Percentiles rank a stretch among this genome's conserved stretches.
Evolutionary conservation across 2,113 vertebrate species (phyloP).

Genomic region (Protomyctophum bolini): DNA sequence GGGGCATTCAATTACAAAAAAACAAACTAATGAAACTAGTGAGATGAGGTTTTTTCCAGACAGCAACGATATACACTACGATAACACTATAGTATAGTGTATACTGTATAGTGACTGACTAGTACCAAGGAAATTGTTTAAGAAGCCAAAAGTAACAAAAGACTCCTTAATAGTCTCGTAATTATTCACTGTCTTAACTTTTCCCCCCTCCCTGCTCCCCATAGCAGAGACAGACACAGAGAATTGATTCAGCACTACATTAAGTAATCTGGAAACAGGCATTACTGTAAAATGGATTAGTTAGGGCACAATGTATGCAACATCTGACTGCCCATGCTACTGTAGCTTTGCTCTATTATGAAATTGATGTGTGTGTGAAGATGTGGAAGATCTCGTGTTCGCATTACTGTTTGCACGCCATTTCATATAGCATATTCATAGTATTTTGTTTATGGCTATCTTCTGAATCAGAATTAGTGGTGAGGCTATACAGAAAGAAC

Average conservation of each 20-base stretch:
- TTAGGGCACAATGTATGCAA: constrained; percentile 48
- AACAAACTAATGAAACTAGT: no score
- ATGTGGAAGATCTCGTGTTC: constrained; percentile 71
- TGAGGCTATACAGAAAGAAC: constrained; percentile 38
- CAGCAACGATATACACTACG: no score
- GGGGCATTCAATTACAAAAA: no score
- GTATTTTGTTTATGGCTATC: constrained; percentile 1
- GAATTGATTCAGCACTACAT: constrained; percentile 79
- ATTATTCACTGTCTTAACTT: constrained; percentile 60
- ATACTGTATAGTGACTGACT: no score
- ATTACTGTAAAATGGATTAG: constrained; percentile 60
- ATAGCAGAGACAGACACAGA: constrained; percentile 60
- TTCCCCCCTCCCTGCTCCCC: constrained; percentile 34
- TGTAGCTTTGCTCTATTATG: constrained; percentile 35
- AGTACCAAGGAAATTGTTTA: constrained; percentile 42
- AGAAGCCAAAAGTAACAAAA: constrained; percentile 66
- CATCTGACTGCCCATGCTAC: constrained; percentile 40
- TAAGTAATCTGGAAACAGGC: constrained; percentile 76
- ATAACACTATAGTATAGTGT: no score
- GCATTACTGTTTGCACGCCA: constrained; percentile 52
- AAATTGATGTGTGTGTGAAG: constrained; percentile 54
- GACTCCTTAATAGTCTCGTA: constrained; percentile 60
- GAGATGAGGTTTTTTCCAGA: no score
- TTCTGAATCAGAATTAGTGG: constrained; percentile 54
- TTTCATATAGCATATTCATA: constrained; percentile 52